Evolutionary conservation across 2,888 invertebrate genomes (phyloP).

Genomic region (Cactoblastis cactorum): DNA sequence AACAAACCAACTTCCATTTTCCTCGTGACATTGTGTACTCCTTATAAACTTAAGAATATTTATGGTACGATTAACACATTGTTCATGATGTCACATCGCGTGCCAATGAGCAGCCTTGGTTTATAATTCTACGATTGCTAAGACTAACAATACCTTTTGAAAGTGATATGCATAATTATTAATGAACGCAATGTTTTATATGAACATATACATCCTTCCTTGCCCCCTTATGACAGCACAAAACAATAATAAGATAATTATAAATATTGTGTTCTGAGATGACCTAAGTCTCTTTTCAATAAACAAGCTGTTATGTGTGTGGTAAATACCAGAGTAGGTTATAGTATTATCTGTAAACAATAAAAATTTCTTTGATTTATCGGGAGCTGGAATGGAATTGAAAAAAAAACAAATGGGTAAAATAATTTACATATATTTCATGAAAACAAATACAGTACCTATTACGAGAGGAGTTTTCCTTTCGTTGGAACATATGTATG

Average conservation of each 20-base stretch:
- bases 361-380: too few relatives aligned
- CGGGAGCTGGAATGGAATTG: too few relatives aligned
- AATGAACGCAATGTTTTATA: neutral
- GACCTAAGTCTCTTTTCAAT: too few relatives aligned
- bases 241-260: neutral
- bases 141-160: neutral
- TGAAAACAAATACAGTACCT: too few relatives aligned
- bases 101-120: slow-evolving; percentile 2
- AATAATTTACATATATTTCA: too few relatives aligned
- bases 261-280: too few relatives aligned
- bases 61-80: slow-evolving; percentile 5
- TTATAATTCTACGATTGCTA: slow-evolving; percentile 1
- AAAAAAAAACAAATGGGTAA: too few relatives aligned
- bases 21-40: slow-evolving; percentile 2
- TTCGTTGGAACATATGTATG: too few relatives aligned
- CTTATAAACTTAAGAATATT: slow-evolving; percentile 4
- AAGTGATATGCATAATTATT: neutral
- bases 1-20: neutral
- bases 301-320: too few relatives aligned
- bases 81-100: slow-evolving; percentile 7
- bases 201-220: neutral
- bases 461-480: too few relatives aligned
- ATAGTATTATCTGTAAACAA: too few relatives aligned
- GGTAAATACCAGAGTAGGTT: too few relatives aligned
- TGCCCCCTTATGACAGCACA: neutral